Evolutionary conservation across 2,888 invertebrate species (phyloP), one percentile per base, ranked within the genome.

Genomic region (Branchellion lobata): DNA sequence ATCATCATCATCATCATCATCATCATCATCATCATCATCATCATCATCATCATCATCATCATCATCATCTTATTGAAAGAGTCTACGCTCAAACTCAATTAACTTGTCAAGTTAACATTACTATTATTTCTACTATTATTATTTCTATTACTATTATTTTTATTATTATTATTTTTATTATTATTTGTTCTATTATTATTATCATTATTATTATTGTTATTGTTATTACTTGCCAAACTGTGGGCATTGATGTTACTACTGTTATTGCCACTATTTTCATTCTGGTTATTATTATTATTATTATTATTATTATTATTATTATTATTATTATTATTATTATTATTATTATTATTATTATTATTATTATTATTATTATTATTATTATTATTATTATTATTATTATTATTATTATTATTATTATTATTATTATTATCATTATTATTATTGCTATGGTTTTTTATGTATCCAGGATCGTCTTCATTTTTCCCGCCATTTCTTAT

Each of bases 121-220:
- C 36, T 5, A 71, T 71, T n/a, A 71, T 65, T 5, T 27, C 29
- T 5, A 65, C n/a, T n/a, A n/a, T n/a, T n/a, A n/a, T n/a, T n/a
- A n/a, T n/a, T n/a, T n/a, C n/a, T n/a, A n/a, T n/a, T n/a, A n/a
- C n/a, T n/a, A n/a, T n/a, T n/a, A n/a, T n/a, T n/a, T n/a, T n/a
- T n/a, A n/a, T n/a, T n/a, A n/a, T n/a, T n/a, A n/a, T n/a, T n/a
- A n/a, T n/a, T n/a, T n/a, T n/a, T n/a, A n/a, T n/a, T n/a, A n/a
- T n/a, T n/a, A n/a, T n/a, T n/a, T n/a, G n/a, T n/a, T n/a, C n/a
- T 71, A 11, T 71, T 27, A 71, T 71, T 27, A 71, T 71, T 27
- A 31, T 31, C 8, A 71, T 71, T 27, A 71, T 71, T 27, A 31
- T 71, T 8, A 29, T 71, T 8, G 31, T 11, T 27, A 71, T 71